Evolutionary conservation across 2,888 invertebrate species (phyloP).

Genomic region (Phaedon cochleariae): DNA sequence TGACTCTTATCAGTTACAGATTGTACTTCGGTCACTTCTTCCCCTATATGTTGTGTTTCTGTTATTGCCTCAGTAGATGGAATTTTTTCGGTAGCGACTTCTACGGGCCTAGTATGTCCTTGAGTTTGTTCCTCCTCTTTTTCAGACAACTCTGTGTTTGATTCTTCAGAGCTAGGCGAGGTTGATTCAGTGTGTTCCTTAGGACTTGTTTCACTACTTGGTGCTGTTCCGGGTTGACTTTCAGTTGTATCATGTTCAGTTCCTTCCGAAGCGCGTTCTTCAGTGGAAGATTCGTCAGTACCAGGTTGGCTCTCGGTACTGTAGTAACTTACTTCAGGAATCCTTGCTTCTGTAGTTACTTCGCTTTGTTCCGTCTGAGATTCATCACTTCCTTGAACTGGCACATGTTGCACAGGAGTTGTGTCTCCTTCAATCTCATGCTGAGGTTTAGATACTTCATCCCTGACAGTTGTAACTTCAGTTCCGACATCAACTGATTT

Average conservation of each 20-base stretch:
- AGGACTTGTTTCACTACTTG: not conserved
- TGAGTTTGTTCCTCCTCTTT: not conserved
- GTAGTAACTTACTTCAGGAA: not conserved
- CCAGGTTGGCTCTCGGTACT: not conserved
- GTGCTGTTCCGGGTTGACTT: conserved; percentile 8
- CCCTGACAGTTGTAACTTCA: not conserved
- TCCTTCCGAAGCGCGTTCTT: conserved; percentile 13
- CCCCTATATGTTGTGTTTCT: not conserved
- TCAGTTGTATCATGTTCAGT: conserved; percentile 16
- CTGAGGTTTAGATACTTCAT: conserved; percentile 14
- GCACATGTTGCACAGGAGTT: not conserved
- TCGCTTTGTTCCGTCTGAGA: not conserved
- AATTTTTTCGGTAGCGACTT: not conserved
- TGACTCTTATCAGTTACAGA: not conserved
- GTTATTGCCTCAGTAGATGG: not conserved
- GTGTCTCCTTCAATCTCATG: conserved; percentile 10
- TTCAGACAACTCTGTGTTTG: not conserved
- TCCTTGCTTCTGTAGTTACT: not conserved
- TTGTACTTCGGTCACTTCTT: not conserved
- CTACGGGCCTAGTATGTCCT: not conserved
- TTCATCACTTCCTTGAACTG: conserved; percentile 32
- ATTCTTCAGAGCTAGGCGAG: not conserved
- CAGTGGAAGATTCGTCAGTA: conserved; percentile 3
- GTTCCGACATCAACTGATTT: not conserved
- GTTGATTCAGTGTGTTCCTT: not conserved